Base-by-base conservation (phyloP, 2,888 invertebrate genomes). In the Pammene aurita region DNA sequence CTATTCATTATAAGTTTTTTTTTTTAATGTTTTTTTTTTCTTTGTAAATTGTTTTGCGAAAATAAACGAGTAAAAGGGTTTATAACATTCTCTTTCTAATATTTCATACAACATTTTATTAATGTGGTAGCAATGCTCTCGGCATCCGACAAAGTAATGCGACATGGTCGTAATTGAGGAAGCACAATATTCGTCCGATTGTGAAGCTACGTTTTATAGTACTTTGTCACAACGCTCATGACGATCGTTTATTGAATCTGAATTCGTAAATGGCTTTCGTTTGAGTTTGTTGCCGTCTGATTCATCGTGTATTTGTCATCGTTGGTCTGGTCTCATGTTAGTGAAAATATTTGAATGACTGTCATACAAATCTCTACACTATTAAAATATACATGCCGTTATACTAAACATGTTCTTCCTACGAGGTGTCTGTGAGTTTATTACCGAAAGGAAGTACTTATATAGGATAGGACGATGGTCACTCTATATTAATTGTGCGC, bases 191-290 rank as follows among this genome's bases (percentile, higher is more conserved):
- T 48, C 18, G 60, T 57, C 10, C 62, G 62, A 66, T 54, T 66
- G 42, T 44, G 52, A 7, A 14, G 58, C 42, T 41, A 14, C 52
- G 62, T 50, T 34, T 38, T 55, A 35, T 41, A 44, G 67, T 34
- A 57, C 67, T 57, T 63, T 67, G 42, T 13, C 56, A 64, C 10
- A 58, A 35, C 44, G 16, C 50, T 50, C 62, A 35, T 18, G 50
- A 14, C 54, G 70, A 42, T 44, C 60, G 26, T 66, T 61, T 70
- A 70, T 70, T 66, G 66, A 66, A 69, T 65, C 54, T 65, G 69
- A 46, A 65, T 65, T 70, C 54, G 60, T 70, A 70, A 66, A 60
- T 55, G 61, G 66, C 34, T 50, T 34, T 48, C 42, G 61, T 56
- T 55, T 66, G 65, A 58, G 44, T 56, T 48, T 52, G 48, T 13